Evolutionary conservation across 2,113 vertebrate genomes (phyloP).

Genomic region (Apaloderma vittatum): DNA sequence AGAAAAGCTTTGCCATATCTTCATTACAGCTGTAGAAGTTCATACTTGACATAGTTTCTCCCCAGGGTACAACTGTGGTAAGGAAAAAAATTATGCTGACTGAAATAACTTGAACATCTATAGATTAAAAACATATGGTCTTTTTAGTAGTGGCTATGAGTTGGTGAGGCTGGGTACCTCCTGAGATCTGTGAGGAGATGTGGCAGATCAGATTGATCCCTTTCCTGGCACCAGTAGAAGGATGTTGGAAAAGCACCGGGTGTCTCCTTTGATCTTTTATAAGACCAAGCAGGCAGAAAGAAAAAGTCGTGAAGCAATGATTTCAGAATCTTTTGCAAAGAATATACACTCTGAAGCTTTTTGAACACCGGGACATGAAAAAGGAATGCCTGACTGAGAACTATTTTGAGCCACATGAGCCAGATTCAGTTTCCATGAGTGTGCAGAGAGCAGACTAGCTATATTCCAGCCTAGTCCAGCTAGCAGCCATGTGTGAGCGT

Average conservation of each 20-base stretch:
- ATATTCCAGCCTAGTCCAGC: background rate
- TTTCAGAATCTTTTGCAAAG: conserved; percentile 7
- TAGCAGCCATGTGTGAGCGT: background rate
- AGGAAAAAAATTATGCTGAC: conserved; percentile 1
- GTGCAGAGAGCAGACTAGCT: background rate
- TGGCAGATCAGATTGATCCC: background rate
- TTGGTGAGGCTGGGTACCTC: background rate
- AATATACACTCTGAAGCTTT: background rate
- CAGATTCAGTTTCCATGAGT: background rate
- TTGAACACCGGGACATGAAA: background rate
- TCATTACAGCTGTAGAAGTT: conserved; percentile 36
- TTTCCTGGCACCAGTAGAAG: background rate
- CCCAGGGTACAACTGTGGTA: conserved; percentile 18
- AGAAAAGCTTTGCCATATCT: conserved; percentile 12
- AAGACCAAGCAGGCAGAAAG: background rate
- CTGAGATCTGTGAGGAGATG: background rate
- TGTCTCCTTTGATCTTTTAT: background rate
- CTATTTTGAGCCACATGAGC: background rate
- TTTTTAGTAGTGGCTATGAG: background rate
- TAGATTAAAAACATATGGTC: conserved; percentile 39
- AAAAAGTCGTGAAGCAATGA: background rate
- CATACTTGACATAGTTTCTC: conserved; percentile 52
- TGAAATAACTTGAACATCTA: conserved; percentile 18
- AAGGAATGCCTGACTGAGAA: background rate
- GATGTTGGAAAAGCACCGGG: background rate